Conservation (phyloP, 2,888 invertebrate species). For the Calameuta idolon region DNA sequence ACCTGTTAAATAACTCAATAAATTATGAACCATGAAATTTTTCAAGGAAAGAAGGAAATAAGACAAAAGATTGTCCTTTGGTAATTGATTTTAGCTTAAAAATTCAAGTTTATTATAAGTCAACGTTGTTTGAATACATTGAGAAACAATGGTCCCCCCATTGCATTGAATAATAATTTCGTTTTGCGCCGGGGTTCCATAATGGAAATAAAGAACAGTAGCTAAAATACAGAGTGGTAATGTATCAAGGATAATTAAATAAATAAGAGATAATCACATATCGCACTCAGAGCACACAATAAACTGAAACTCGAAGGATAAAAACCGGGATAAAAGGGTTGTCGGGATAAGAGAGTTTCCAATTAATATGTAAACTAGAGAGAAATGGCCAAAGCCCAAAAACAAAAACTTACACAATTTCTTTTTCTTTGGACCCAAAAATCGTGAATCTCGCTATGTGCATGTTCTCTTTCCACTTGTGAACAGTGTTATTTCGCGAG, state of each 20-base stretch:
- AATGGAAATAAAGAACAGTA: neutral
- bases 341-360: neutral
- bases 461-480: neutral
- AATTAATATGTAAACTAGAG: neutral
- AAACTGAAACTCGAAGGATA: neutral
- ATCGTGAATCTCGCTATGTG: neutral
- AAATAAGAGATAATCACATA: neutral
- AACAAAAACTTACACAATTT: neutral
- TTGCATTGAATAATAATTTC: neutral
- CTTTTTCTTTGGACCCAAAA: neutral
- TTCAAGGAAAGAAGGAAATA: constrained; percentile 17
- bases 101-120: constrained; percentile 35
- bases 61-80: constrained; percentile 3
- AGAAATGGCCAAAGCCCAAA: neutral
- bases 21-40: constrained; percentile 4
- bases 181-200: neutral
- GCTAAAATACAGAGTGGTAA: neutral
- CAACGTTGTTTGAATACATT: constrained; percentile 34
- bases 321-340: neutral
- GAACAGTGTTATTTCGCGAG: neutral
- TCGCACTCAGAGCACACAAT: neutral
- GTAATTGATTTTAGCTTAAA: constrained; percentile 20
- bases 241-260: neutral
- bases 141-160: constrained; percentile 20
- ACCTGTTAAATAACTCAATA: constrained; percentile 1